Base-by-base conservation (phyloP, 2,797 vertebrate species). In the Chloroceryle amazona region DNA sequence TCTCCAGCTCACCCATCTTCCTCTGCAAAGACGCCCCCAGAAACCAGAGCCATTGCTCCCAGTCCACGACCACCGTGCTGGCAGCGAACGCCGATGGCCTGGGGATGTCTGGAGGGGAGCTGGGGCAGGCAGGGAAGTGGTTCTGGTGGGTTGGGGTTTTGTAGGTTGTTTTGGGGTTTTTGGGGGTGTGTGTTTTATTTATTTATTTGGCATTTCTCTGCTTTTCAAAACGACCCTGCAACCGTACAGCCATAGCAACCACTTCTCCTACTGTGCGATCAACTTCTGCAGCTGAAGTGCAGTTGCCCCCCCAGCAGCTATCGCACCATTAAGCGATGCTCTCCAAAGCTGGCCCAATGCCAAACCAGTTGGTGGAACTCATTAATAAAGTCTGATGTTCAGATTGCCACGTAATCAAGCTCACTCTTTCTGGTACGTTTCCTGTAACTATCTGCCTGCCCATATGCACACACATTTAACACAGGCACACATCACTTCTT, bases 41-140 rank as follows among this genome's bases (percentile, higher is more conserved):
- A 90, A 81, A 72, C 21, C 80, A 54, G 73, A 65, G n/a, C 31
- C 52, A 51, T 9, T 37, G 37, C 62, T 41, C 7, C 1, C 26
- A 31, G 66, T 52, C 51, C 71, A 25, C 2, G 11, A 63, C 65
- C 46, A 15, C 19, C 39, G 35, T 7, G 19, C 51, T 67, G 33
- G 75, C 33, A 55, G 2, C 25, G 16, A 88, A 42, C 4, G 3
- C 8, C 1, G 41, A 21, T 1, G 13, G 8, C 8, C 22, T 85
- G 41, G 0, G 1, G 29, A 47, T 28, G 25, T 52, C 55, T 25
- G 31, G 46, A 22, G n/a, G 0, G 9, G n/a, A 3, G 13, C 15
- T 5, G 19, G 37, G 39, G 37, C 2, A 47, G 28, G n/a, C 0
- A 1, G 22, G 6, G 3, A 41, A 61, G 22, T 19, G 8, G 11